phyloP scores from a whole-genome alignment of 2,888 invertebrate genomes.

The Hyposoter didymator region DNA sequence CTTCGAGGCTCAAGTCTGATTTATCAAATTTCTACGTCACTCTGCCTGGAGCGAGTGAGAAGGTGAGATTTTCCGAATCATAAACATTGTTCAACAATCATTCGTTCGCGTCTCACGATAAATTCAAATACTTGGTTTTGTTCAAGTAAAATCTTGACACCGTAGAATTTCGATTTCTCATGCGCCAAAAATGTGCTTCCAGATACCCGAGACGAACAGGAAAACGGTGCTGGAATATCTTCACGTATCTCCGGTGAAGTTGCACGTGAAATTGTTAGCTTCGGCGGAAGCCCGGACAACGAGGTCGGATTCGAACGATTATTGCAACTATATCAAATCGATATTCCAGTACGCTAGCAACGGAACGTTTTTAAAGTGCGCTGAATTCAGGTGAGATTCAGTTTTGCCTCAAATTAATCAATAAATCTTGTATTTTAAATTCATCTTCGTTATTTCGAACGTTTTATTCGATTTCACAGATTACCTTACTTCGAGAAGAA shows the following conservation, averaged over 20 bases:
- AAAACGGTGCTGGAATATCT: constrained; percentile 85
- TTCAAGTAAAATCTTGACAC: background rate
- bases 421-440: background rate
- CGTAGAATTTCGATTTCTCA: background rate
- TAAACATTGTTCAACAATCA: background rate
- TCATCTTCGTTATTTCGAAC: background rate
- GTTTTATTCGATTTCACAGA: constrained; percentile 83
- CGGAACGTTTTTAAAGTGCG: constrained; percentile 78
- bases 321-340: constrained; percentile 77
- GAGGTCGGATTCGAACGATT: constrained; percentile 73
- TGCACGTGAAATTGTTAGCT: constrained; percentile 87
- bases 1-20: constrained; percentile 78
- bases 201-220: constrained; percentile 67
- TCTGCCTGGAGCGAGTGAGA: constrained; percentile 67
- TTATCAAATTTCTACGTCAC: constrained; percentile 76
- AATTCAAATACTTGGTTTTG: background rate
- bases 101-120: background rate
- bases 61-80: constrained; percentile 27
- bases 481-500: constrained; percentile 89
- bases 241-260: constrained; percentile 87
- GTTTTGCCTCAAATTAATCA: background rate
- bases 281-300: constrained; percentile 75
- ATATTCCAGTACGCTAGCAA: constrained; percentile 79
- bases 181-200: background rate
- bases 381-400: constrained; percentile 75